phyloP scores from a whole-genome alignment of 2,888 invertebrate species.

The Conchocele bisecta region DNA sequence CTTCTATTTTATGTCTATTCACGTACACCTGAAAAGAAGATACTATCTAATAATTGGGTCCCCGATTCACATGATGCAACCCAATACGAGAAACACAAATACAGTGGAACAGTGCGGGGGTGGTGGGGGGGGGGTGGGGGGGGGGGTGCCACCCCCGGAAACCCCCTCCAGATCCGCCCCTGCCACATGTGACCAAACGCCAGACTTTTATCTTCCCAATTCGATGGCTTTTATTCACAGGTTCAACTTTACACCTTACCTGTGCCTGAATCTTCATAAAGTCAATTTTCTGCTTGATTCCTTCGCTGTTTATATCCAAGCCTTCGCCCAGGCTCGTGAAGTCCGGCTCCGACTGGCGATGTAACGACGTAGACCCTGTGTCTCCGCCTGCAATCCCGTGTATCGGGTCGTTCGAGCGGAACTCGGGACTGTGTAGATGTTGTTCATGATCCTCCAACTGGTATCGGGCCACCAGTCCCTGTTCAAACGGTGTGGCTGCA shows the following conservation, averaged over 20 bases:
- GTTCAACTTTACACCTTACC: conserved; percentile 67
- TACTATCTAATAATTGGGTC: neutral
- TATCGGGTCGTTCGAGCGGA: conserved; percentile 27
- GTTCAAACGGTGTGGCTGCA: conserved; percentile 67
- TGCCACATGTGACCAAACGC: too few species aligned
- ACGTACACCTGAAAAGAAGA: conserved; percentile 77
- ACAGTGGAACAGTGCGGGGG: too few species aligned
- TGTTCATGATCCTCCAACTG: conserved; percentile 57
- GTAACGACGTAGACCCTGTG: too few species aligned
- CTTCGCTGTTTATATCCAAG: conserved; percentile 64
- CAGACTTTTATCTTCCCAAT: too few species aligned
- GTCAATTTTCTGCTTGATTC: conserved; percentile 74
- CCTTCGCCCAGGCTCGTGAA: conserved; percentile 51
- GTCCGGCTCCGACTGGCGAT: conserved; percentile 42
- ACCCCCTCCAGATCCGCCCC: too few species aligned
- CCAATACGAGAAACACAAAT: too few species aligned
- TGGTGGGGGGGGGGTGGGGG: too few species aligned
- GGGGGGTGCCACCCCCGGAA: too few species aligned
- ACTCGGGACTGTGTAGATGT: conserved; percentile 46
- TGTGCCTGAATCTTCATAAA: conserved; percentile 79
- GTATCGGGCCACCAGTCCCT: conserved; percentile 71
- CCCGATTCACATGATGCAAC: neutral
- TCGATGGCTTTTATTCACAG: too few species aligned
- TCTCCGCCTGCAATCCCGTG: neutral
- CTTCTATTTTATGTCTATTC: conserved; percentile 73